These are phyloP conservation scores for Disparrhopalites patrizii DNA, from an alignment of 2,888 invertebrate genomes.

Conservation along the genomic window DNA sequence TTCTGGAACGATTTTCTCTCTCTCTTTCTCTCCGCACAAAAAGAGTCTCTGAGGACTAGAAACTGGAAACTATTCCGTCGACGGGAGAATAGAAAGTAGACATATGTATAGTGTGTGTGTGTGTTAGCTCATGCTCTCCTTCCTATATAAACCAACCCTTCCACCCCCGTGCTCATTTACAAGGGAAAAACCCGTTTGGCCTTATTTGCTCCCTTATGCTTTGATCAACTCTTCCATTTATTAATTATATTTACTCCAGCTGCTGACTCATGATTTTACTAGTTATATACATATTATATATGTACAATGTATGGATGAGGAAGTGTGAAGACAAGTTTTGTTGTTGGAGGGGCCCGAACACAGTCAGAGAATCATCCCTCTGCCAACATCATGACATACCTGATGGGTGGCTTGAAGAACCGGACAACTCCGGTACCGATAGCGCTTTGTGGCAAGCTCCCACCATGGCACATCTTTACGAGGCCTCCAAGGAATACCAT, in stretches of 20 bases:
- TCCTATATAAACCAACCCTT: constrained; percentile 1
- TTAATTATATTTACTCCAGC: constrained; percentile 13
- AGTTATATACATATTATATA: no score
- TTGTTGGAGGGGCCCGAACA: no score
- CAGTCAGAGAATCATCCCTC: background rate
- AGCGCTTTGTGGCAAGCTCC: constrained; percentile 72
- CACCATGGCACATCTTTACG: constrained; percentile 79
- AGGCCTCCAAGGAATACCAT: constrained; percentile 52
- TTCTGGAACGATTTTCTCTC: no score
- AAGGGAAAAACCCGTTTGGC: background rate
- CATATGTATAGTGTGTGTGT: background rate
- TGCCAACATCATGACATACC: constrained; percentile 32
- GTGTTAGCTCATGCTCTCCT: background rate
- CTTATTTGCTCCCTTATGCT: background rate
- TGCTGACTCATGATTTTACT: constrained; percentile 5
- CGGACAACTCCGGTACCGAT: constrained; percentile 74
- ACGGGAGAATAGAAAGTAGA: constrained; percentile 1
- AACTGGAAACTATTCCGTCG: background rate
- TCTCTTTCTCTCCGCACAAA: background rate
- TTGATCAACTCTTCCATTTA: constrained; percentile 19
- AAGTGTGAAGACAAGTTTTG: no score
- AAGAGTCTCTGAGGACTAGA: background rate
- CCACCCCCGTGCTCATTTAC: constrained; percentile 16
- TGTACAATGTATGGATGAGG: no score
- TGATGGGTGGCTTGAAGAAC: constrained; percentile 61